Conservation (phyloP, 23 tunicate species). For the Halocynthia aurantium region DNA sequence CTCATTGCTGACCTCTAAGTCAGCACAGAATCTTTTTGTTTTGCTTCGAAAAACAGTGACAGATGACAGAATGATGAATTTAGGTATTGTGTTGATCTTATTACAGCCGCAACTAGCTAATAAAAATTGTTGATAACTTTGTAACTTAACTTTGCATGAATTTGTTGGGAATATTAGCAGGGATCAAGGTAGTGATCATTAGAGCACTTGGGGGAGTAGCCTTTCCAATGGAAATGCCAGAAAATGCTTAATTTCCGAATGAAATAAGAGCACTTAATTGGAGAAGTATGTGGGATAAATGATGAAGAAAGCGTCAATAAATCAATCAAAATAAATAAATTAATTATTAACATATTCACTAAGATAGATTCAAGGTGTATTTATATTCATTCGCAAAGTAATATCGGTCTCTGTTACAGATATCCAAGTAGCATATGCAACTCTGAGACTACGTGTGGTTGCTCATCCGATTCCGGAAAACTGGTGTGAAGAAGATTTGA, state of each 20-base stretch:
- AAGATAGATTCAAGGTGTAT: too few species aligned
- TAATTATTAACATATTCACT: too few species aligned
- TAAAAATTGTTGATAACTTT: background rate
- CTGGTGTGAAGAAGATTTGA: slow-evolving; percentile 53
- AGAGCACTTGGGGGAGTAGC: too few species aligned
- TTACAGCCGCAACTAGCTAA: background rate
- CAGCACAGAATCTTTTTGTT: slow-evolving; percentile 46
- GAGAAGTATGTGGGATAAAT: too few species aligned
- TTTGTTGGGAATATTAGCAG: too few species aligned
- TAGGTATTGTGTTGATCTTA: background rate
- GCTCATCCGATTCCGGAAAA: slow-evolving; percentile 7
- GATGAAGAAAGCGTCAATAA: too few species aligned
- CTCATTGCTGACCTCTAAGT: slow-evolving; percentile 35
- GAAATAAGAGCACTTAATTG: too few species aligned
- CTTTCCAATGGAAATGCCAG: too few species aligned
- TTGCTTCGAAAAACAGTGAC: slow-evolving; percentile 12
- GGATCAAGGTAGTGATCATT: too few species aligned
- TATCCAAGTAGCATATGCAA: slow-evolving; percentile 50
- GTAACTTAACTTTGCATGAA: background rate
- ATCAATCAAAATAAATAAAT: too few species aligned
- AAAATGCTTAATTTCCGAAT: too few species aligned
- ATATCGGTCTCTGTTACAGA: slow-evolving; percentile 3
- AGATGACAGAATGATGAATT: background rate
- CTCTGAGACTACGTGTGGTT: slow-evolving; percentile 40
- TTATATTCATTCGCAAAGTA: background rate